A percentile compares a stretch with the other conserved stretches of the same genome.
Conservation (phyloP, 2,797 vertebrate genomes). For the Clarias platycephalus region DNA sequence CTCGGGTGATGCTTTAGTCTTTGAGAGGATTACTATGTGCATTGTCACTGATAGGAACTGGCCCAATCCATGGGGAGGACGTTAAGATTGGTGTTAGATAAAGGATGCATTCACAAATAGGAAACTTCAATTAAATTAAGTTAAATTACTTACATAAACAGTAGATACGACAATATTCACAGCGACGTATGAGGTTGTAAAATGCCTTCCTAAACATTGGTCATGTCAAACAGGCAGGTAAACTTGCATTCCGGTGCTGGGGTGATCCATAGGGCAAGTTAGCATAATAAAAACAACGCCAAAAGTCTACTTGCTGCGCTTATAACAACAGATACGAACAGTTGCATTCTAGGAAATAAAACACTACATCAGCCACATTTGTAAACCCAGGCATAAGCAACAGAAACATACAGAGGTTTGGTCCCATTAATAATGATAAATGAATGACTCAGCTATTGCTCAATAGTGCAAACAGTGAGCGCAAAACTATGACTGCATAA, state of each 20-base stretch:
- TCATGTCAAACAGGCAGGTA: constrained; percentile 7
- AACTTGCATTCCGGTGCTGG: constrained; percentile 1
- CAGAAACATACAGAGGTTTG: neutral
- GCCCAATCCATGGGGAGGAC: neutral
- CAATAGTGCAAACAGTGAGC: constrained; percentile 1
- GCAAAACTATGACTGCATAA: constrained; percentile 16
- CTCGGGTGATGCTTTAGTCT: constrained; percentile 7
- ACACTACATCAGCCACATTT: neutral
- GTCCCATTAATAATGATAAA: constrained; percentile 7
- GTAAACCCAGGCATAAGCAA: neutral
- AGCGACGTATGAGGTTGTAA: neutral
- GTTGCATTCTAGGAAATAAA: neutral
- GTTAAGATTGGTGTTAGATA: neutral
- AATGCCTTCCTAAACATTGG: neutral
- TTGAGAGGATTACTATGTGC: neutral
- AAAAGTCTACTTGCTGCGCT: neutral
- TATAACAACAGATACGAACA: neutral
- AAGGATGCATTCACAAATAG: constrained; percentile 6
- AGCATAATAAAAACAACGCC: neutral
- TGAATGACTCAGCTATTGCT: constrained; percentile 32
- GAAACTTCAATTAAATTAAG: neutral
- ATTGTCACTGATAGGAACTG: neutral
- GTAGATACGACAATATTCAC: neutral
- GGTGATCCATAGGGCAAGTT: neutral
- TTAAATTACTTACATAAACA: neutral